Evolutionary conservation across 2,797 vertebrate genomes (phyloP).

Genomic region (Lutjanus campechanus): DNA sequence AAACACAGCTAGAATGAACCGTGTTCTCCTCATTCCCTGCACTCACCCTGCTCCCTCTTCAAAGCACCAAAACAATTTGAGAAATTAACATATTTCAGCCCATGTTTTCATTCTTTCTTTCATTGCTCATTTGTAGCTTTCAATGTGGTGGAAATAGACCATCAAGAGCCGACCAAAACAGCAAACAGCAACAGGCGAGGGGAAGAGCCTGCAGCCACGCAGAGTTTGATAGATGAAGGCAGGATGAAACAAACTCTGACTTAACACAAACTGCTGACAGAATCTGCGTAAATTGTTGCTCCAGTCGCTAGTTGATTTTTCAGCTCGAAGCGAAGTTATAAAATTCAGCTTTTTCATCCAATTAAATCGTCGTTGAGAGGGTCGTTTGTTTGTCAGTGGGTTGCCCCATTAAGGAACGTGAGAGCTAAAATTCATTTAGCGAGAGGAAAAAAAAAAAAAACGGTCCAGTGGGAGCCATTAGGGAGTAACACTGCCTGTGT

Average conservation of each 20-base stretch:
- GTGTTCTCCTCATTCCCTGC: slow-evolving; percentile 67
- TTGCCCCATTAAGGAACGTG: slow-evolving; percentile 51
- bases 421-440: slow-evolving; percentile 46
- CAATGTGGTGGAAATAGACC: slow-evolving; percentile 93
- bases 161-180: slow-evolving; percentile 90
- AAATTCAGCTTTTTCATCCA: slow-evolving; percentile 62
- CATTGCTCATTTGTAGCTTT: slow-evolving; percentile 85
- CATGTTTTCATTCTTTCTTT: slow-evolving; percentile 78
- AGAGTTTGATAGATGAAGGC: slow-evolving; percentile 81
- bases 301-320: slow-evolving; percentile 64
- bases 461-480: slow-evolving; percentile 57
- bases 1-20: slow-evolving; percentile 67
- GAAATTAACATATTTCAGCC: slow-evolving; percentile 86
- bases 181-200: slow-evolving; percentile 82
- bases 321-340: slow-evolving; percentile 51
- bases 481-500: slow-evolving; percentile 28
- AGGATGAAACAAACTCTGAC: slow-evolving; percentile 83
- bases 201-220: slow-evolving; percentile 84
- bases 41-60: slow-evolving; percentile 71
- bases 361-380: slow-evolving; percentile 22
- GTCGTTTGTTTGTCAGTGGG: slow-evolving; percentile 68
- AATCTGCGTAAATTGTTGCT: slow-evolving; percentile 72
- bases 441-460: slow-evolving; percentile 23
- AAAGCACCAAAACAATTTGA: slow-evolving; percentile 77
- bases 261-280: slow-evolving; percentile 82